A percentile compares a stretch with the other conserved stretches of the same genome.
Evolutionary conservation across 2,113 vertebrate species (phyloP).

Genomic region (Gymnarchus niloticus): DNA sequence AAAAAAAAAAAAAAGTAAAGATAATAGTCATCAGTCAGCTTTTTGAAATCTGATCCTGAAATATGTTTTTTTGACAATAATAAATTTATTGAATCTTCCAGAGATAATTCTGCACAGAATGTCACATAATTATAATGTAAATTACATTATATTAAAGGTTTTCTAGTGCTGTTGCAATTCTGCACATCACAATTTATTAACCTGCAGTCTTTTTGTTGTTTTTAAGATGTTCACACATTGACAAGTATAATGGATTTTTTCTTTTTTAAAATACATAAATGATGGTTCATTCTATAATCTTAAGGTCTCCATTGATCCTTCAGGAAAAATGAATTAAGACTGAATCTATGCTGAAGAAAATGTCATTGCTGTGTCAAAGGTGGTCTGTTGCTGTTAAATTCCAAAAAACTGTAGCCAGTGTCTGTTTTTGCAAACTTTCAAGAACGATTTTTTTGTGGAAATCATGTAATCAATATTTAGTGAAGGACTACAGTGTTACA

Average conservation of each 20-base stretch:
- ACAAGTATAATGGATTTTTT: not conserved
- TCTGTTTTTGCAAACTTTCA: constrained; percentile 32
- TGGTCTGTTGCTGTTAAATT: not conserved
- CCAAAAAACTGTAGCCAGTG: constrained; percentile 28
- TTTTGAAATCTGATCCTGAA: no score
- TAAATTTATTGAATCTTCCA: not conserved
- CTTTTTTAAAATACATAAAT: not conserved
- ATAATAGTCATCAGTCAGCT: no score
- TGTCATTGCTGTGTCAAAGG: constrained; percentile 45
- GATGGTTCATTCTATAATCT: not conserved
- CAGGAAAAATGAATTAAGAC: not conserved
- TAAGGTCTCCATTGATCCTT: not conserved
- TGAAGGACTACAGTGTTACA: constrained; percentile 21
- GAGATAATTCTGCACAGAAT: not conserved
- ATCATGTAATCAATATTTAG: constrained; percentile 51
- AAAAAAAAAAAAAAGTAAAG: no score
- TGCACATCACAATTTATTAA: not conserved
- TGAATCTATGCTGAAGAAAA: constrained; percentile 9
- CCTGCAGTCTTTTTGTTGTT: not conserved
- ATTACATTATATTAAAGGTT: not conserved
- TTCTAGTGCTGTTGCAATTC: not conserved
- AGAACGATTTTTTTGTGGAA: constrained; percentile 44
- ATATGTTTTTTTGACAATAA: no score
- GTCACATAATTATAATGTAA: not conserved
- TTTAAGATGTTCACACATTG: not conserved